phyloP scores from a whole-genome alignment of 1,140 invertebrate genomes.

The Zaprionus tsacasi region DNA sequence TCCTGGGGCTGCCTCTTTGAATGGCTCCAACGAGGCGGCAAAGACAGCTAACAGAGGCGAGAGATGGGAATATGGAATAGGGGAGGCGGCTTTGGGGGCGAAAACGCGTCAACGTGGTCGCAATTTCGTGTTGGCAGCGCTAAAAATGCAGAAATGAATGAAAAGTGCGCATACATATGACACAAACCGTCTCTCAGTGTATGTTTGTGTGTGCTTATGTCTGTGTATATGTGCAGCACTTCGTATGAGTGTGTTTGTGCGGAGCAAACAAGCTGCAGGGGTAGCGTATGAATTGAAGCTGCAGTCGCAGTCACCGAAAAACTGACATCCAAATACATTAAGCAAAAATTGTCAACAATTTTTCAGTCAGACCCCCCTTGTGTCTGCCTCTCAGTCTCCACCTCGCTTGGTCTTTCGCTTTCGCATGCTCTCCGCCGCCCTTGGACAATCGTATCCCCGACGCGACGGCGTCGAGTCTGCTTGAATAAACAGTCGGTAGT shows the following conservation, averaged over 20 bases:
- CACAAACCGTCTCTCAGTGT: slow-evolving; percentile 30
- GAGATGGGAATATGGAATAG: background rate
- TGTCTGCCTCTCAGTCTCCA: background rate
- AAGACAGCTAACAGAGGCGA: slow-evolving; percentile 43
- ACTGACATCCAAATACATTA: slow-evolving; percentile 78
- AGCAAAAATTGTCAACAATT: slow-evolving; percentile 82
- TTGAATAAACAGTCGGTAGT: slow-evolving; percentile 57
- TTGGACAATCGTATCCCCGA: slow-evolving; percentile 55
- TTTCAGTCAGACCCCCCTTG: slow-evolving; percentile 55
- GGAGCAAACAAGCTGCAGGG: slow-evolving; percentile 56
- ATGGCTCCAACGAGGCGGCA: slow-evolving; percentile 71
- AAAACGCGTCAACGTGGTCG: slow-evolving; percentile 56
- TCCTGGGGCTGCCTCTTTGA: slow-evolving; percentile 43
- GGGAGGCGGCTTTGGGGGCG: background rate
- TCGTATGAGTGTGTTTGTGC: slow-evolving; percentile 33
- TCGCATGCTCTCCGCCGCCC: slow-evolving; percentile 22
- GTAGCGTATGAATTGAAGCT: slow-evolving; percentile 39
- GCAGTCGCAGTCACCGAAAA: slow-evolving; percentile 55
- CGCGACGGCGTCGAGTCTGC: slow-evolving; percentile 74
- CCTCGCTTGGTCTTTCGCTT: background rate
- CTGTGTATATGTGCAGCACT: slow-evolving; percentile 30
- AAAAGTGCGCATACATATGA: slow-evolving; percentile 51
- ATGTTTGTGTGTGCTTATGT: slow-evolving; percentile 21
- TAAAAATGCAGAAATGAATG: slow-evolving; percentile 68
- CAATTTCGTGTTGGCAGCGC: slow-evolving; percentile 58